Conservation (phyloP, 2,113 vertebrate species). For the Toxotes chatareus region DNA sequence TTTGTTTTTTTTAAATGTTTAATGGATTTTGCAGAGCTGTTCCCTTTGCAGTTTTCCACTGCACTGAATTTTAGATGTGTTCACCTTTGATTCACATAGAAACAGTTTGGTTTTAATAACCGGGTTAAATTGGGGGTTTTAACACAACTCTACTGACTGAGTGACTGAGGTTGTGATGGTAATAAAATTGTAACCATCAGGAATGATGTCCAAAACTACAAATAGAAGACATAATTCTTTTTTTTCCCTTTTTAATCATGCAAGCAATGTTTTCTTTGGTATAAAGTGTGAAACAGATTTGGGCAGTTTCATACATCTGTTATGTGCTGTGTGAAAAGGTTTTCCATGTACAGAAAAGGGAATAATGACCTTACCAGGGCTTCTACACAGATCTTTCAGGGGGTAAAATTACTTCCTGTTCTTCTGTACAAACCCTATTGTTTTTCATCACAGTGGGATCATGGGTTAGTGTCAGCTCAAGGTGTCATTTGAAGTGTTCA, state of each 20-base stretch:
- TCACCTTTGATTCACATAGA: neutral
- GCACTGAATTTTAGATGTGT: no score
- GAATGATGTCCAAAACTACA: neutral
- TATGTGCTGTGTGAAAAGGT: neutral
- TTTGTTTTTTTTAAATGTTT: neutral
- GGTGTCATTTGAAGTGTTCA: no score
- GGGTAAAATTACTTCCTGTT: neutral
- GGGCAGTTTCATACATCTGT: no score
- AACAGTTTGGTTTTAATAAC: neutral
- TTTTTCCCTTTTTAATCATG: neutral
- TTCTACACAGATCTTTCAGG: neutral
- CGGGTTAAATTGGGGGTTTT: neutral
- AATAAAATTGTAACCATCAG: neutral
- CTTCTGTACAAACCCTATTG: neutral
- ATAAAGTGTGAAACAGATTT: no score
- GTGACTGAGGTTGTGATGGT: neutral
- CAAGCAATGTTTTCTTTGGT: no score
- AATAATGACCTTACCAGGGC: no score
- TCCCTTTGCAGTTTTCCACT: no score
- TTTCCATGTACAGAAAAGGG: neutral
- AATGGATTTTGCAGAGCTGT: neutral
- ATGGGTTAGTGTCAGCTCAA: neutral
- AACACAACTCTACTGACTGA: neutral
- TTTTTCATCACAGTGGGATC: slow-evolving; percentile 15
- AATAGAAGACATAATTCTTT: neutral